phyloP scores from a whole-genome alignment of 2,113 vertebrate species.

The Nerophis ophidion region DNA sequence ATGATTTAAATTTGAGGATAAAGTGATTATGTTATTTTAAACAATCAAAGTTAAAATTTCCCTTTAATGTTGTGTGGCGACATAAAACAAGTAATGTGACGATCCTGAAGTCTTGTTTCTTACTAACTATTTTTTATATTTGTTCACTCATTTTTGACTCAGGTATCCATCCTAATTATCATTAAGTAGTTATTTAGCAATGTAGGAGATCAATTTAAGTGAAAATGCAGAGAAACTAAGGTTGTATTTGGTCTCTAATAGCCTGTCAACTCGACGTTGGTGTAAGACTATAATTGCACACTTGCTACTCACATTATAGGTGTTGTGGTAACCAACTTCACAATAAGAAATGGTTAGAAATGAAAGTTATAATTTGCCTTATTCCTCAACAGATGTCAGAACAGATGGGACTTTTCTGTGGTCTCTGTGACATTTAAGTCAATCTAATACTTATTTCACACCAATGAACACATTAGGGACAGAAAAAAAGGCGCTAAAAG shows the following conservation, averaged over 20 bases:
- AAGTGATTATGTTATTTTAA: too few species aligned
- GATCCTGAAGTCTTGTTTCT: too few species aligned
- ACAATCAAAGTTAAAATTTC: background rate
- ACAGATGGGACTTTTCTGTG: background rate
- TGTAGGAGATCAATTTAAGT: background rate
- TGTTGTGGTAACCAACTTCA: background rate
- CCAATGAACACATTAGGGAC: background rate
- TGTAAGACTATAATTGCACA: constrained; percentile 17
- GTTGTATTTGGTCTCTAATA: background rate
- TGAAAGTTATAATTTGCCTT: background rate
- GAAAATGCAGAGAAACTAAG: constrained; percentile 1
- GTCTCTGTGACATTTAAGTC: constrained; percentile 1
- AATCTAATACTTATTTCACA: background rate
- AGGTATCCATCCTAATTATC: background rate
- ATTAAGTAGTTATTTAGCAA: too few species aligned
- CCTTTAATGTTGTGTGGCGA: too few species aligned
- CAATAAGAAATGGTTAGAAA: constrained; percentile 1
- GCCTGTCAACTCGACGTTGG: background rate
- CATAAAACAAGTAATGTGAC: too few species aligned
- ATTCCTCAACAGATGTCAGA: constrained; percentile 5
- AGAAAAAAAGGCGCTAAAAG: background rate
- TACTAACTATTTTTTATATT: background rate
- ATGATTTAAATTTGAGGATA: too few species aligned
- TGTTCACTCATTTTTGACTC: background rate
- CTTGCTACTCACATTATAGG: background rate